phyloP scores from a whole-genome alignment of 2,113 vertebrate genomes.

The Cacatua alba region DNA sequence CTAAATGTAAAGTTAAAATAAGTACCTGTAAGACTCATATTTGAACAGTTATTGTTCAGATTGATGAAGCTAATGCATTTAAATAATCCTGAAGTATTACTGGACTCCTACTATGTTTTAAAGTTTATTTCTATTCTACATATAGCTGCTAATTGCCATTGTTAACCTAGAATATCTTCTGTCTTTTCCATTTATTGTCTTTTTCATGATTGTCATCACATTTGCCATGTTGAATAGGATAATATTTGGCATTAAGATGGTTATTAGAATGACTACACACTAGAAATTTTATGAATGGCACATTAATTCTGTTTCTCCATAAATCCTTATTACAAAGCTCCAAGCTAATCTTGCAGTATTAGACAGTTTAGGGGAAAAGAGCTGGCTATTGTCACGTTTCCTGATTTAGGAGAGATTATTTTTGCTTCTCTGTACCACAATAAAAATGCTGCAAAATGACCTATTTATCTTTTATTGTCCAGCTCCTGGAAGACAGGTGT shows the following conservation, averaged over 20 bases:
- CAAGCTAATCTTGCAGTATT: neutral
- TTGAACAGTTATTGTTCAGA: neutral
- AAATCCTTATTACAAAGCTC: neutral
- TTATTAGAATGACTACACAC: neutral
- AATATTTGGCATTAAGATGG: neutral
- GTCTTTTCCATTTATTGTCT: neutral
- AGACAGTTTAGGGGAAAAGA: neutral
- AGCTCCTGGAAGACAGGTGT: neutral
- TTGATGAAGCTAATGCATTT: neutral
- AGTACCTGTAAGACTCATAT: neutral
- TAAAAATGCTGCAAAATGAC: neutral
- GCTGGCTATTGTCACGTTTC: neutral
- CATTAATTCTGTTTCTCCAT: constrained; percentile 37
- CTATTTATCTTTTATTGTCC: constrained; percentile 18
- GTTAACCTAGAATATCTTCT: neutral
- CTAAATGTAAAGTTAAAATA: neutral
- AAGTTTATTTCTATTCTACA: neutral
- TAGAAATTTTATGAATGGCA: neutral
- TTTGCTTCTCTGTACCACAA: neutral
- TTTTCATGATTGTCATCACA: neutral
- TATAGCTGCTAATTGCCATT: neutral
- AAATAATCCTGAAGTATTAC: neutral
- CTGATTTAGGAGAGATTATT: constrained; percentile 8
- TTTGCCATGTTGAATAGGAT: neutral
- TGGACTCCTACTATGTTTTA: neutral